Conservation (phyloP, 2,888 invertebrate genomes). For the Drosophila prostipennis region DNA sequence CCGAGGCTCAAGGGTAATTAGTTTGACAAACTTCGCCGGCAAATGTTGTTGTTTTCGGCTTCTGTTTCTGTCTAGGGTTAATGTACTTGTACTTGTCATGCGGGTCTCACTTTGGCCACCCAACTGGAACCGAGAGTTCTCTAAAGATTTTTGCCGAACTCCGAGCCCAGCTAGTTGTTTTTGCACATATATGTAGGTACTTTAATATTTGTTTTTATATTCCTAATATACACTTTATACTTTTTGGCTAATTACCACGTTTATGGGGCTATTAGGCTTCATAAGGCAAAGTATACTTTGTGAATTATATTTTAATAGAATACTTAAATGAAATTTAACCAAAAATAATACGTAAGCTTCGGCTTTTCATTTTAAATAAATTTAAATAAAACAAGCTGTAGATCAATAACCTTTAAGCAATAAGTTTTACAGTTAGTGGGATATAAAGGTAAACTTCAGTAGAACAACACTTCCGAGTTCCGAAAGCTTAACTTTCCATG, state of each 20-base stretch:
- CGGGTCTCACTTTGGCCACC: slow-evolving; percentile 38
- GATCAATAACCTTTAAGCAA: not conserved
- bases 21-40: slow-evolving; percentile 13
- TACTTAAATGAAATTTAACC: not conserved
- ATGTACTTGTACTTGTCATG: slow-evolving; percentile 32
- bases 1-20: slow-evolving; percentile 31
- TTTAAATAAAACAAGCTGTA: not conserved
- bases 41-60: slow-evolving; percentile 15
- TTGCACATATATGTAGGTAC: slow-evolving; percentile 1
- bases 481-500: too few species aligned
- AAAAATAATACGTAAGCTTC: not conserved
- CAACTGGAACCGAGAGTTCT: slow-evolving; percentile 35
- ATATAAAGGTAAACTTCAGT: too few species aligned
- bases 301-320: not conserved
- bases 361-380: not conserved
- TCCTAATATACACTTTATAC: slow-evolving; percentile 2
- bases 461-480: too few species aligned
- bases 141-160: not conserved
- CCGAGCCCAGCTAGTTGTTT: not conserved
- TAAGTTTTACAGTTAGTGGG: not conserved
- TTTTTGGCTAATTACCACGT: slow-evolving; percentile 12
- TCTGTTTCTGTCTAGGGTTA: slow-evolving; percentile 22
- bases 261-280: not conserved
- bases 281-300: not conserved
- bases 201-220: slow-evolving; percentile 9